A percentile compares a stretch with the other conserved stretches of the same genome.
These are phyloP conservation scores for Andrena praecox DNA, from an alignment of 2,888 invertebrate species.

Conservation along the genomic window DNA sequence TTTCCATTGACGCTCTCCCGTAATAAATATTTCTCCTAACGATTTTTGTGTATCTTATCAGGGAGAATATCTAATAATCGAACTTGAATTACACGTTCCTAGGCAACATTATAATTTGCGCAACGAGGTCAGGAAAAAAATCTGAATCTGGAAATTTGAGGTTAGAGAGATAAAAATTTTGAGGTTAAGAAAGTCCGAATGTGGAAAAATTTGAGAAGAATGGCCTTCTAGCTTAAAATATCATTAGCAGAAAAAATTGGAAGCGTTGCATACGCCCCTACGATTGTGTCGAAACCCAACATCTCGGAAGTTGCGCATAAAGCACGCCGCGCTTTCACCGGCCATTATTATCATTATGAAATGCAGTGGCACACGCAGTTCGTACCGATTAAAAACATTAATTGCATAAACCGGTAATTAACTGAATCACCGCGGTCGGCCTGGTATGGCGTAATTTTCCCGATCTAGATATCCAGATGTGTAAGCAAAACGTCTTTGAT, in stretches of 20 bases:
- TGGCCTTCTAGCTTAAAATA: background rate
- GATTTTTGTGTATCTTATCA: slow-evolving; percentile 54
- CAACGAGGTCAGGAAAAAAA: background rate
- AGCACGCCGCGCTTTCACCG: slow-evolving; percentile 63
- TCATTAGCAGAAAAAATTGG: slow-evolving; percentile 15
- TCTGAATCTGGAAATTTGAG: background rate
- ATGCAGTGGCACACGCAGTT: slow-evolving; percentile 43
- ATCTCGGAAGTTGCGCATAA: slow-evolving; percentile 64
- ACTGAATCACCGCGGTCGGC: slow-evolving; percentile 50
- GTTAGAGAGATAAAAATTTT: background rate
- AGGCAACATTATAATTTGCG: background rate
- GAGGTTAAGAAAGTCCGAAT: background rate
- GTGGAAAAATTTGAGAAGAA: background rate
- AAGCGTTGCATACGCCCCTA: background rate
- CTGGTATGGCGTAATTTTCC: slow-evolving; percentile 45
- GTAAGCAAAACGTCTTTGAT: slow-evolving; percentile 53
- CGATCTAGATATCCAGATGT: slow-evolving; percentile 48
- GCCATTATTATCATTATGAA: slow-evolving; percentile 63
- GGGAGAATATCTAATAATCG: slow-evolving; percentile 32
- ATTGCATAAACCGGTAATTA: slow-evolving; percentile 66
- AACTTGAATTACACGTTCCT: slow-evolving; percentile 21
- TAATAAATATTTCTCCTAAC: slow-evolving; percentile 60
- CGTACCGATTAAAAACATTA: slow-evolving; percentile 62
- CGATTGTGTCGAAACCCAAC: slow-evolving; percentile 41
- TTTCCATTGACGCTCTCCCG: slow-evolving; percentile 45